A percentile compares a stretch with the other conserved stretches of the same genome.
Conservation (phyloP, 2,113 vertebrate genomes). For the Rhinolophus sinicus region DNA sequence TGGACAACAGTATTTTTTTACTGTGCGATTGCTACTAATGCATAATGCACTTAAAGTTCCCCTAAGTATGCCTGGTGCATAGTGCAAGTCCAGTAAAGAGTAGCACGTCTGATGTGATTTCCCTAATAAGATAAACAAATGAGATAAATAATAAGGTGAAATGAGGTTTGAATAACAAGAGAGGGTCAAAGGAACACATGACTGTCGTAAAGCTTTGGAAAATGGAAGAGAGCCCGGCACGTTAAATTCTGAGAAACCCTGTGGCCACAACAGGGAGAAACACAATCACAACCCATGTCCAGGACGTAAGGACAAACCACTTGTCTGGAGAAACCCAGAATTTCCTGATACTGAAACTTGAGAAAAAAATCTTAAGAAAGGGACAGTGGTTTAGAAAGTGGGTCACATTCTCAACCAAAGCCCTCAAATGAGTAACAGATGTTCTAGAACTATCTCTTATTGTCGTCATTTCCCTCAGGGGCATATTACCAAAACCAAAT, state of each 20-base stretch:
- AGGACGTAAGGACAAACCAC: neutral
- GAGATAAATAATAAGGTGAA: neutral
- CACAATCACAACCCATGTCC: neutral
- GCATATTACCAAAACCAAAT: slow-evolving; percentile 28
- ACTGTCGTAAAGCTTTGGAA: neutral
- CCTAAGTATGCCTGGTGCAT: neutral
- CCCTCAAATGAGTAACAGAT: slow-evolving; percentile 49
- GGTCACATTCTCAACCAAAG: slow-evolving; percentile 32
- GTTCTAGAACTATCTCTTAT: slow-evolving; percentile 25
- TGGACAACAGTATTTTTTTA: neutral
- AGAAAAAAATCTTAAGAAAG: neutral
- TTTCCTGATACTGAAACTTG: neutral
- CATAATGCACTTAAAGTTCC: neutral
- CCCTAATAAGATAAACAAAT: neutral
- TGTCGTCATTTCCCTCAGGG: neutral
- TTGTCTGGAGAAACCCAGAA: slow-evolving; percentile 13
- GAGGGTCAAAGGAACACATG: neutral
- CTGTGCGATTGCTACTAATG: neutral
- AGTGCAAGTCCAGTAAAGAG: neutral
- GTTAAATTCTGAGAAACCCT: neutral
- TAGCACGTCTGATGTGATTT: neutral
- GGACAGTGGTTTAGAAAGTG: slow-evolving; percentile 20
- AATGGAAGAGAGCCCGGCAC: neutral
- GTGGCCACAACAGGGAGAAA: neutral
- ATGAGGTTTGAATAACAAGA: neutral